A percentile compares a stretch with the other conserved stretches of the same genome.
phyloP scores from a whole-genome alignment of 2,888 invertebrate genomes.

The Lasius fuliginosus region DNA sequence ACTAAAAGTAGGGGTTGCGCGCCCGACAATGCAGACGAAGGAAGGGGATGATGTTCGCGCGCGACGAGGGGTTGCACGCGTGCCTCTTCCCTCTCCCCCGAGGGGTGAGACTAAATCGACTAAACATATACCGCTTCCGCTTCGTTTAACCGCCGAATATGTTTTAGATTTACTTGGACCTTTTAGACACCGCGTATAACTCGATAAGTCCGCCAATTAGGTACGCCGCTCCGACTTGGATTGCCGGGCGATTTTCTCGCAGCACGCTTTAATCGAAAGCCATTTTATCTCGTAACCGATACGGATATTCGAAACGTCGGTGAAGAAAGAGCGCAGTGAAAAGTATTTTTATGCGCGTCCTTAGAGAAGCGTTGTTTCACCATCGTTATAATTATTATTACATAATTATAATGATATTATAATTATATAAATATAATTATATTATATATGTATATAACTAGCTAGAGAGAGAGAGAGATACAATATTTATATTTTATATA shows the following conservation, averaged over 20 bases:
- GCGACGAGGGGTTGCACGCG: conserved; percentile 76
- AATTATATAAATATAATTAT: too few species aligned
- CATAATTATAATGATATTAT: too few species aligned
- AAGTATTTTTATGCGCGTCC: neutral
- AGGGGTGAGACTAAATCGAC: conserved; percentile 81
- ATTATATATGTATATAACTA: neutral
- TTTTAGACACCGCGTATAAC: conserved; percentile 56
- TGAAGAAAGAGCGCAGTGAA: neutral
- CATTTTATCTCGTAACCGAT: conserved; percentile 11
- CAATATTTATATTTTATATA: neutral
- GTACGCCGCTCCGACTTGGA: conserved; percentile 54
- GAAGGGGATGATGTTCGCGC: conserved; percentile 70
- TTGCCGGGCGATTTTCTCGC: conserved; percentile 37
- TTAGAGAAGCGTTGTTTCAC: neutral
- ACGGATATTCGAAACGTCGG: neutral
- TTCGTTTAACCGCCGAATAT: conserved; percentile 85
- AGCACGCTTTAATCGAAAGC: conserved; percentile 35
- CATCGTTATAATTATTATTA: neutral
- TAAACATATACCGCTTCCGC: conserved; percentile 84
- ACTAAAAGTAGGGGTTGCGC: conserved; percentile 77
- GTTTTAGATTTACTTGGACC: conserved; percentile 84
- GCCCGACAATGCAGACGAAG: conserved; percentile 63
- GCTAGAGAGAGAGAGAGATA: neutral
- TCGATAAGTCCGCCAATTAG: conserved; percentile 80
- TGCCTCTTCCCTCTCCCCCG: conserved; percentile 55